A percentile compares a stretch with the other conserved stretches of the same genome.
Conservation (phyloP, 2,797 vertebrate genomes). For the Spizella passerina region DNA sequence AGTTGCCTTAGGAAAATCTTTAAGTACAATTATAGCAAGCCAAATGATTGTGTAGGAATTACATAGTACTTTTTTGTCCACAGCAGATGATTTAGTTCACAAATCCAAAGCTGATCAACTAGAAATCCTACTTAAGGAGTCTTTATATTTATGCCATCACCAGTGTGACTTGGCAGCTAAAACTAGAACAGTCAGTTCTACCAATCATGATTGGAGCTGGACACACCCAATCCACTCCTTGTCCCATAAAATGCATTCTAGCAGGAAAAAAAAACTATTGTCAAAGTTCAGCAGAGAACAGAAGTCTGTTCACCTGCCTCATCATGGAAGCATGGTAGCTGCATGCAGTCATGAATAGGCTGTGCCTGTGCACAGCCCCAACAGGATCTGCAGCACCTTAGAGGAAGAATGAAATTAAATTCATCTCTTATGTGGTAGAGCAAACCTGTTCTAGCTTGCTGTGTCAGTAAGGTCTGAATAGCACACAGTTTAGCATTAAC, state of each 20-base stretch:
- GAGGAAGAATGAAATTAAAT: background rate
- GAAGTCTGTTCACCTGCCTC: background rate
- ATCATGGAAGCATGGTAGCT: background rate
- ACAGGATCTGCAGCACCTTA: background rate
- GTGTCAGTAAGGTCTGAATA: background rate
- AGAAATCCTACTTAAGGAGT: background rate
- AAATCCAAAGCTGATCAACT: conserved; percentile 15
- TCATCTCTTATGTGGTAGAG: background rate
- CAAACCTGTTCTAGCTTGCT: background rate
- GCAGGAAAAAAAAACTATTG: background rate
- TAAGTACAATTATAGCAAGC: background rate
- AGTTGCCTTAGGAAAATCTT: conserved; percentile 17
- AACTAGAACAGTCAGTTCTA: background rate
- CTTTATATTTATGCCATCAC: background rate
- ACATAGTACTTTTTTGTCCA: conserved; percentile 4
- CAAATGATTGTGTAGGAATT: conserved; percentile 29
- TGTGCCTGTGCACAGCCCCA: background rate
- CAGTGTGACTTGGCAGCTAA: background rate
- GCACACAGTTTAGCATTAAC: background rate
- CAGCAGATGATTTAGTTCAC: background rate
- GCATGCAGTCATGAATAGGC: background rate
- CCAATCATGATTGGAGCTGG: background rate
- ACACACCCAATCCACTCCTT: background rate
- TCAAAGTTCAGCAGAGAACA: background rate
- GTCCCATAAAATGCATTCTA: background rate